Evolutionary conservation across 2,888 invertebrate species (phyloP).

Genomic region (Lomographa bimaculata): DNA sequence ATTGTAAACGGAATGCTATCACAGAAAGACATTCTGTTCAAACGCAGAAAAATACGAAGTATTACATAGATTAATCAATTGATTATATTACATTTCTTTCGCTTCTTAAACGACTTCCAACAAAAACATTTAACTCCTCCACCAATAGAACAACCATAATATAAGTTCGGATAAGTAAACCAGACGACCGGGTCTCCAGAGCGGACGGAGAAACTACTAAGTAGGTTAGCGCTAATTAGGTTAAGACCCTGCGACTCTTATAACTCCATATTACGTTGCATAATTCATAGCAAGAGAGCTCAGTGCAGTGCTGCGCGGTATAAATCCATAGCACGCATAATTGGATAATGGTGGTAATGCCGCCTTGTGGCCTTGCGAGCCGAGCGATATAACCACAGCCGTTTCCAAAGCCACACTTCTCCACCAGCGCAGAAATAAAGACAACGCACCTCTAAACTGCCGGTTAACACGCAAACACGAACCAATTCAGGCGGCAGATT

Average conservation of each 20-base stretch:
- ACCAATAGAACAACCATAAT: too few species aligned
- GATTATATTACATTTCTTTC: too few species aligned
- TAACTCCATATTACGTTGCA: conserved; percentile 39
- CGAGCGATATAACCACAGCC: conserved; percentile 30
- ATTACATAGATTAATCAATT: too few species aligned
- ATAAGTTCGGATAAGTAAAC: conserved; percentile 2
- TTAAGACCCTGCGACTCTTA: conserved; percentile 25
- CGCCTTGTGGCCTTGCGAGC: conserved; percentile 63
- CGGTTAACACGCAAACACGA: conserved; percentile 34
- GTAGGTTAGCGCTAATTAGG: conserved; percentile 31
- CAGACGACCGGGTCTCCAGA: conserved; percentile 7
- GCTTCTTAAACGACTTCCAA: too few species aligned
- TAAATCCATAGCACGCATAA: conserved; percentile 64
- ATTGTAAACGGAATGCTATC: too few species aligned
- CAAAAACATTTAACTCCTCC: too few species aligned
- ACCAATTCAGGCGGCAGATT: conserved; percentile 43
- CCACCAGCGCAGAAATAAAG: conserved; percentile 8
- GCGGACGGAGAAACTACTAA: conserved; percentile 17
- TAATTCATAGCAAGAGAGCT: conserved; percentile 44
- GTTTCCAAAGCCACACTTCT: conserved; percentile 13
- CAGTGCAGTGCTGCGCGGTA: conserved; percentile 47
- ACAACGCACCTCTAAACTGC: conserved; percentile 29
- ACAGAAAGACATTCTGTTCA: too few species aligned
- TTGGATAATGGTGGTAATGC: conserved; percentile 75
- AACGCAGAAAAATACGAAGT: too few species aligned